Percentiles rank a stretch among this genome's conserved stretches.
phyloP scores from a whole-genome alignment of 2,113 vertebrate species.

The Tiliqua scincoides region DNA sequence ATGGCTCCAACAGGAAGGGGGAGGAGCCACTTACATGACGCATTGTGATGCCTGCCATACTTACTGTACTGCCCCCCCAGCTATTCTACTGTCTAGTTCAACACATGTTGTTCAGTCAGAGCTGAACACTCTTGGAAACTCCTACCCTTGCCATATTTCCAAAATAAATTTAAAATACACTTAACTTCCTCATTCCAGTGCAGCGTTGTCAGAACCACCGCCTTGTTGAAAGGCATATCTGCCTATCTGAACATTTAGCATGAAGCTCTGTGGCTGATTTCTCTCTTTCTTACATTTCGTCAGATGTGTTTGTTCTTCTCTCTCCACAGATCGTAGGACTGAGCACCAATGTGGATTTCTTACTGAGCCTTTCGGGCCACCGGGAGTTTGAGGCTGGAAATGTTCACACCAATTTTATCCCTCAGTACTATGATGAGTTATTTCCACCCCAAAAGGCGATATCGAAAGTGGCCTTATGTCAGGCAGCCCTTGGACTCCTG shows the following conservation, averaged over 20 bases:
- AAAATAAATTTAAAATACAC: not conserved
- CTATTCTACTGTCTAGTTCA: not conserved
- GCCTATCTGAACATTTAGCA: slow-evolving; percentile 4
- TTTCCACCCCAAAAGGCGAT: slow-evolving; percentile 76
- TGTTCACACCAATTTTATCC: slow-evolving; percentile 95
- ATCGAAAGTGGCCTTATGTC: slow-evolving; percentile 81
- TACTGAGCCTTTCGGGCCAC: slow-evolving; percentile 90
- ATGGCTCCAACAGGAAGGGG: not conserved
- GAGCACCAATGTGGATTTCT: slow-evolving; percentile 93
- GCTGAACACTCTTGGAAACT: not conserved
- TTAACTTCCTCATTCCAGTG: not conserved
- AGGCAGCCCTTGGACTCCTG: slow-evolving; percentile 90
- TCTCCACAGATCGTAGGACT: slow-evolving; percentile 90
- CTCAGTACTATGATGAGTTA: slow-evolving; percentile 84
- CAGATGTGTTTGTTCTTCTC: slow-evolving; percentile 3
- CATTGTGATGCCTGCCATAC: no score
- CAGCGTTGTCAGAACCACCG: not conserved
- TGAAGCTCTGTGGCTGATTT: not conserved
- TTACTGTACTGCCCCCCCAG: not conserved
- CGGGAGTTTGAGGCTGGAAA: slow-evolving; percentile 91
- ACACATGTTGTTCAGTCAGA: not conserved
- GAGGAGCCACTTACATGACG: no score
- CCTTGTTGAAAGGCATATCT: not conserved
- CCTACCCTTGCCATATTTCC: not conserved
- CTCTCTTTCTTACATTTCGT: not conserved